phyloP scores from a whole-genome alignment of 2,113 vertebrate species.

The Paramisgurnus dabryanus region DNA sequence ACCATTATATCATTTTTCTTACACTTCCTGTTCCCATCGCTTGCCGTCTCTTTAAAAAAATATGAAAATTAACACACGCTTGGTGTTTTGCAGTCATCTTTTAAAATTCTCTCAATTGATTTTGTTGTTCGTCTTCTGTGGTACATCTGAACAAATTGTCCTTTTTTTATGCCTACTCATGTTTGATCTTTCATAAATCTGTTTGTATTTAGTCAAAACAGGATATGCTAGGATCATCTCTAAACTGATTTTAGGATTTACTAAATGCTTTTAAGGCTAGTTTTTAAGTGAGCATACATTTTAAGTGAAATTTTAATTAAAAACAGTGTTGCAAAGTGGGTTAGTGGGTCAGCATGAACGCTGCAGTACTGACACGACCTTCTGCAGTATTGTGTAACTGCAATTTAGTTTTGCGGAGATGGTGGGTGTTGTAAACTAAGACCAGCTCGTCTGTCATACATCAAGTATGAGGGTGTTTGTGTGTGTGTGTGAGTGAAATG shows the following conservation, averaged over 20 bases:
- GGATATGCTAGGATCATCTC: not conserved
- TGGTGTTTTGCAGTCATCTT: not conserved
- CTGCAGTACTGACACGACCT: slow-evolving; percentile 1
- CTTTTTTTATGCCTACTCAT: too few relatives aligned
- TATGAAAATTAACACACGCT: not conserved
- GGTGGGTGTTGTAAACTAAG: not conserved
- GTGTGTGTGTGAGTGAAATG: not conserved
- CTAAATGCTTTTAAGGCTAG: slow-evolving; percentile 24
- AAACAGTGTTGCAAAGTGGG: slow-evolving; percentile 41
- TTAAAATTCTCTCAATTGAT: not conserved
- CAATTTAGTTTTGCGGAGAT: slow-evolving; percentile 6
- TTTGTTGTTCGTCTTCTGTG: not conserved
- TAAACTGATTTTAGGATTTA: slow-evolving; percentile 1
- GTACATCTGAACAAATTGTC: not conserved
- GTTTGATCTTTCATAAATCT: too few relatives aligned
- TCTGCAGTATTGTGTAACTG: slow-evolving; percentile 29
- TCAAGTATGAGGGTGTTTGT: not conserved
- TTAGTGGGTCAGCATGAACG: slow-evolving; percentile 43
- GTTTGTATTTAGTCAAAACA: not conserved
- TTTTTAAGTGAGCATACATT: slow-evolving; percentile 34
- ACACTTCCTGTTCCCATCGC: not conserved
- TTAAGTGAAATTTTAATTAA: slow-evolving; percentile 41
- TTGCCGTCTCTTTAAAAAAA: not conserved
- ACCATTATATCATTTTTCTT: not conserved
- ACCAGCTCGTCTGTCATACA: slow-evolving; percentile 9